Base-by-base conservation (phyloP, 2,797 vertebrate genomes). In the Enteromius treurensis region DNA sequence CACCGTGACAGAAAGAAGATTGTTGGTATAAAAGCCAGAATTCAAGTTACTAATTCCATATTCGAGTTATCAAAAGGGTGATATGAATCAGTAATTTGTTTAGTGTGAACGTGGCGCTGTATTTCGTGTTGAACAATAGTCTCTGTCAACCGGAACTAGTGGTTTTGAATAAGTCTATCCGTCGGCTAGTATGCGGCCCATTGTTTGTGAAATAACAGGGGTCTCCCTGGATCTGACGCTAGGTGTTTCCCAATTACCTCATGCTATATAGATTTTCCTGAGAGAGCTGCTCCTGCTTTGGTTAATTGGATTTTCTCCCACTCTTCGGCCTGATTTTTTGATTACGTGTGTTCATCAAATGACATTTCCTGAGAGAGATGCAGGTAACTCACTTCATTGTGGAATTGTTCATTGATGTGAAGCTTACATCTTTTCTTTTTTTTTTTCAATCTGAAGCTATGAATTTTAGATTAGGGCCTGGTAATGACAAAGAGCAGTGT, bases 251-350 rank as follows among this genome's bases (percentile, higher is more conserved):
- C 89, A 89, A 93, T 93, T 91, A 90, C 88, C 83, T 73, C 14
- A 37, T 29, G 26, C 58, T 65, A 40, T 53, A 65, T 83, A 89
- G 87, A 90, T 91, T 88, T 78, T 77, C 82, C 80, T 51, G 40
- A 78, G 90, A 91, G 91, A 84, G 80, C 67, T 49, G 29, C 73
- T 77, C 47, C 81, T n/a, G 80, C 10, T 51, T 78, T 84, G 87
- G 87, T 84, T 91, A 91, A 93, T 92, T 93, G 92, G 92, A 93
- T 93, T 92, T 90, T 89, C 80, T 89, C 87, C 85, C 77, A 89
- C 90, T 89, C 89, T 90, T 88, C 86, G 83, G 90, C 85, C 86
- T 85, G 85, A 79, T 70, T 84, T 76, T 65, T 81, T 80, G 83
- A 85, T 80, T 89, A 91, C 91, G 87, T 90, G 90, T 89, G 88